phyloP scores from a whole-genome alignment of 2,888 invertebrate species.

The Coelinius sp. region DNA sequence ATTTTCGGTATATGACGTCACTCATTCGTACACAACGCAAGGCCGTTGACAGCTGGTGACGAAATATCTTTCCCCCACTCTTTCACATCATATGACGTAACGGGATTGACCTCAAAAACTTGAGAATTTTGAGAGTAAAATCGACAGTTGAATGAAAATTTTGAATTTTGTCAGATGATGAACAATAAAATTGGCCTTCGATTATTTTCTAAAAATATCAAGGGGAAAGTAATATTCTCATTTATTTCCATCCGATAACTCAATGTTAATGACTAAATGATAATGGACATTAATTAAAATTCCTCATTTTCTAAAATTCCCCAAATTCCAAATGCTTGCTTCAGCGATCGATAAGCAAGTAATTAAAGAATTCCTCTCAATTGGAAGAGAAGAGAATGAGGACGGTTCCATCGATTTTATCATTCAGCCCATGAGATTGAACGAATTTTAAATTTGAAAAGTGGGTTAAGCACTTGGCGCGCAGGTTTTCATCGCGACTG shows the following conservation, averaged over 20 bases:
- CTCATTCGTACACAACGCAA: constrained; percentile 47
- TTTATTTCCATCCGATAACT: no score
- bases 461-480: constrained; percentile 32
- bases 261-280: no score
- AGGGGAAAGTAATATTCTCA: no score
- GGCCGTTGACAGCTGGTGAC: constrained; percentile 56
- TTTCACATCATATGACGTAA: constrained; percentile 44
- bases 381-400: neutral
- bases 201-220: no score
- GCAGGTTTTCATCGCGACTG: constrained; percentile 8
- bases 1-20: constrained; percentile 62
- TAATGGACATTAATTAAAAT: no score
- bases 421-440: constrained; percentile 19
- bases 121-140: no score
- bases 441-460: constrained; percentile 39
- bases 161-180: no score
- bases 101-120: constrained; percentile 31
- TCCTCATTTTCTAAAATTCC: neutral
- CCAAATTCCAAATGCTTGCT: neutral
- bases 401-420: neutral
- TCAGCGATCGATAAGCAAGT: neutral
- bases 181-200: no score
- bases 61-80: constrained; percentile 49
- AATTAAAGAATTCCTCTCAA: no score
- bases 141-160: no score